Evolutionary conservation across 1,140 invertebrate species (phyloP), one percentile per base, ranked within the genome.

Genomic region (Drosophila erecta): DNA sequence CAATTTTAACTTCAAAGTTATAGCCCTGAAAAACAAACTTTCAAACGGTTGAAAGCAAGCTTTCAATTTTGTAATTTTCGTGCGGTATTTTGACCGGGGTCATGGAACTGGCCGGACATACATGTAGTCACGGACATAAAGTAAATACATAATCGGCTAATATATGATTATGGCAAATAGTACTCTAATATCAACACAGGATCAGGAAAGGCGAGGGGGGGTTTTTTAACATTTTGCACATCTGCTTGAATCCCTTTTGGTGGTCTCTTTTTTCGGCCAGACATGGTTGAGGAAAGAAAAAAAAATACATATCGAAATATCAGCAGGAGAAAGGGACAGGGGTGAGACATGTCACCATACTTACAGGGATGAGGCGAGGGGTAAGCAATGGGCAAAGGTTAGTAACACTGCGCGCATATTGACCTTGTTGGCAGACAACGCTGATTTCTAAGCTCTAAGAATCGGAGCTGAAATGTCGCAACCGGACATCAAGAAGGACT

Each of bases 371-470:
- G 55, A 30, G 14, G 33, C 11, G 24, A 38, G 40, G 27, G 46
- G 62, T 70, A 44, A 58, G 49, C 75, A 30, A 5, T 56, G 75
- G 71, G 65, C 81, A 76, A 81, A 86, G 86, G 79, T 90, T 90
- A 80, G 79, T 90, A 86, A 90, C 86, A 90, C 81, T 76, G 57
- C 69, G 90, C 86, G 86, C 86, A 90, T 76, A 86, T 90, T 90
- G 86, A 90, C 86, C 86, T 90, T 90, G 86, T 76, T 86, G 79
- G 70, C 78, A 61, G 86, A 83, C 81, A 86, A 50, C 61, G 71
- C 40, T 79, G 60, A 60, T 78, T 72, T 65, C 55, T 58, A 71
- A 67, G 76, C 17, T 17, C n/a, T n/a, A n/a, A 1, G 17, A 17
- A 17, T 17, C 17, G 37, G 27, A 37, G 35, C 33, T 61, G 35